A percentile compares a stretch with the other conserved stretches of the same genome.
Conservation (phyloP, 2,888 invertebrate genomes). For the Meandrusa payeni region DNA sequence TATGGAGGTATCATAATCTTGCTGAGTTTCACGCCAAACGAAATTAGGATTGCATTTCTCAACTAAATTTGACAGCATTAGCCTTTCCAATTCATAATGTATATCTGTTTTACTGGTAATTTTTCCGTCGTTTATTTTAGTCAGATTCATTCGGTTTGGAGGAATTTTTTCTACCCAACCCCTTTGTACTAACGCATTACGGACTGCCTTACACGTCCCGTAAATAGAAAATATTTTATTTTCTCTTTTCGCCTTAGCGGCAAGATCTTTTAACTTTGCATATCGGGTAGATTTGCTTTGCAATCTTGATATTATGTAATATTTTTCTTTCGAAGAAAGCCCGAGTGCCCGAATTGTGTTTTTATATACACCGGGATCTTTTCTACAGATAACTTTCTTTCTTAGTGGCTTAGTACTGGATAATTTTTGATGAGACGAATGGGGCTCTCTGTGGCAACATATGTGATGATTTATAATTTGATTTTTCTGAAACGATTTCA, state of each 20-base stretch:
- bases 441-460: conserved; percentile 37
- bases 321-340: conserved; percentile 60
- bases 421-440: conserved; percentile 42
- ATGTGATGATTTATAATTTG: conserved; percentile 31
- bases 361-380: conserved; percentile 27
- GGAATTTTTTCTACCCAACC: conserved; percentile 89
- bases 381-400: conserved; percentile 22
- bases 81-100: conserved; percentile 54
- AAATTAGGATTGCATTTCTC: conserved; percentile 58
- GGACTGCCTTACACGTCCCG: conserved; percentile 74
- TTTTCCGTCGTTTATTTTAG: conserved; percentile 51
- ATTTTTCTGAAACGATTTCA: conserved; percentile 34
- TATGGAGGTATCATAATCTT: conserved; percentile 37
- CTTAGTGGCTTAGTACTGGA: conserved; percentile 26
- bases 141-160: conserved; percentile 54
- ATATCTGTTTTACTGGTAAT: conserved; percentile 44
- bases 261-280: conserved; percentile 59
- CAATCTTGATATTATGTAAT: conserved; percentile 54
- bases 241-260: conserved; percentile 67
- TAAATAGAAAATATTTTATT: conserved; percentile 79
- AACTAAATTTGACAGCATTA: conserved; percentile 64
- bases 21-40: conserved; percentile 57
- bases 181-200: conserved; percentile 79
- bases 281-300: conserved; percentile 50
- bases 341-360: conserved; percentile 38